Conservation (phyloP, 1,140 invertebrate species). For the Ooceraea biroi region DNA sequence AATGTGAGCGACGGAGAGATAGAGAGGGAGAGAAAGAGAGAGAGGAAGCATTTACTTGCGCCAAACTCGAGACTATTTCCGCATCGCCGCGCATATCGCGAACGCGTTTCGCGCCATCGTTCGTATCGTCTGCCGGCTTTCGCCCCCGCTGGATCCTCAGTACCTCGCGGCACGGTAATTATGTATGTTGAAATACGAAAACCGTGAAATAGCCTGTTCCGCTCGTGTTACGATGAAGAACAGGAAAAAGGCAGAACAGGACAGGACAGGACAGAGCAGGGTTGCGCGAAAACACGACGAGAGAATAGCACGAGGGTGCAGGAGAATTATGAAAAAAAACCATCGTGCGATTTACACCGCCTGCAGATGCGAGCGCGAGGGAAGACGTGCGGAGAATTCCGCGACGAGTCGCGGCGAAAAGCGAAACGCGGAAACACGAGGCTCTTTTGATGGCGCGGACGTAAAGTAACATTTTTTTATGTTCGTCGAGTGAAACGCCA, state of each 20-base stretch:
- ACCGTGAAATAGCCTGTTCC: conserved; percentile 63
- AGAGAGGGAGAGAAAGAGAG: not conserved
- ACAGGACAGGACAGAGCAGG: not conserved
- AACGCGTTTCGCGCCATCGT: conserved; percentile 9
- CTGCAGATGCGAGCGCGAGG: conserved; percentile 37
- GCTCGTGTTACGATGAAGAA: not conserved
- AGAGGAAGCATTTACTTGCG: not conserved
- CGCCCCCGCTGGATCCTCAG: conserved; percentile 1
- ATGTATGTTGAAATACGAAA: conserved; percentile 28
- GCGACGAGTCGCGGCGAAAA: not conserved
- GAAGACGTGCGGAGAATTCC: conserved; percentile 35
- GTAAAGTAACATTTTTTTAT: conserved; percentile 8
- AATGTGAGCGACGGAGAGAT: not conserved
- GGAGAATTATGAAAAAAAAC: conserved; percentile 55
- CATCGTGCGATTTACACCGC: conserved; percentile 43
- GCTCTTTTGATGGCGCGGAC: conserved; percentile 31
- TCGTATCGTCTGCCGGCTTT: not conserved
- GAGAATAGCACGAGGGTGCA: not conserved
- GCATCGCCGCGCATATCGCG: conserved; percentile 24
- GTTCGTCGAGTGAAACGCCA: not conserved
- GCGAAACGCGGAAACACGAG: conserved; percentile 21
- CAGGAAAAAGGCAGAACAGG: not conserved
- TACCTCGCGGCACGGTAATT: conserved; percentile 56
- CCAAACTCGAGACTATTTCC: conserved; percentile 30
- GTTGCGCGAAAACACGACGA: not conserved